Base-by-base conservation (phyloP, 1,140 invertebrate genomes). In the Triops longicaudatus region DNA sequence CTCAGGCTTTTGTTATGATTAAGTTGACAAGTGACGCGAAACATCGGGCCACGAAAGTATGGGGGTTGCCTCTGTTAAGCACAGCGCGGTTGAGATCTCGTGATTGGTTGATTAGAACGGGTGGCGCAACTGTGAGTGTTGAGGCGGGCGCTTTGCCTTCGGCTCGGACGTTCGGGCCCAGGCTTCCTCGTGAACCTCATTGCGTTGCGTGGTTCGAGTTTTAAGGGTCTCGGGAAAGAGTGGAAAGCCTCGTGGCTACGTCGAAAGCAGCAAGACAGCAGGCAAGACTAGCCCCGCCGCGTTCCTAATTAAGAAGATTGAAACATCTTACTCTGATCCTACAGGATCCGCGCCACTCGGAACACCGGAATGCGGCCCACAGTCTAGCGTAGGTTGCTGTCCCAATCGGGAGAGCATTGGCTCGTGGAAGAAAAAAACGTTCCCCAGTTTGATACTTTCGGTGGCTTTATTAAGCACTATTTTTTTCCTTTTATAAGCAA, bases 281-380 rank as follows among this genome's bases (percentile, higher is more conserved):
- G 50, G 50, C 50, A 63, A 63, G 50, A 22, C 50, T n/a, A 63
- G 50, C 50, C 50, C 50, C 50, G 50, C 50, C 50, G 50, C 50
- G 50, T 63, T 63, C 50, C 50, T 63, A 63, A 63, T 63, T 63
- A 63, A 63, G 50, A 63, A 63, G 50, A 63, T 63, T 63, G 50
- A 63, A 63, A 63, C 50, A 63, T 63, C 50, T 63, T 63, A 63
- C 50, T 63, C n/a, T 63, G 50, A 63, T 63, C 50, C 50, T 63
- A 22, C 50, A 63, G 50, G 50, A 63, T 63, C 50, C n/a, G 50
- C 50, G 50, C 50, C 50, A 63, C 17, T 63, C 50, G 50, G 50
- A 63, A 63, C 50, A 63, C 50, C 50, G 50, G 50, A 63, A 63
- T 22, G 50, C 50, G 50, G 50, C 50, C 50, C 50, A 63, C 50